Base-by-base conservation (phyloP, 1,140 invertebrate species). In the Thrips palmi region DNA sequence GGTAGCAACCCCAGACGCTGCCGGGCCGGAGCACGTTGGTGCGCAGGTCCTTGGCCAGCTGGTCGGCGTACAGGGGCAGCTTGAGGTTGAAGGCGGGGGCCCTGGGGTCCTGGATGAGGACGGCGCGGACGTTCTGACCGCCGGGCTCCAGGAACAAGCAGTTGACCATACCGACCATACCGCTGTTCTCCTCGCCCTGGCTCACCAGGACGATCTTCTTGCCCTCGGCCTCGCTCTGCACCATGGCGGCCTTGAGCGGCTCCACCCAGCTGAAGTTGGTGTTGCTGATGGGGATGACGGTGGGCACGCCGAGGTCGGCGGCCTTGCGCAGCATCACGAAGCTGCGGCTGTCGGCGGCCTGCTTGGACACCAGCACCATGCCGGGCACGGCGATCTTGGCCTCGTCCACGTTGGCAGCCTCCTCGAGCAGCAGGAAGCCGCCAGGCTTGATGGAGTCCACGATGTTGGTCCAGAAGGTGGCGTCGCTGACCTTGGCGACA, bases 141-240 rank as follows among this genome's bases (percentile, higher is more conserved):
- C 81, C 82, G 7, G 74, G 64, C 60, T 96, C 91, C 46, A 70
- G 68, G 47, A 77, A 74, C 27, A 97, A 61, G 54, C 92, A 97
- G 47, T 85, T 91, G 37, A 80, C 73, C 44, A 97, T 57, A 30
- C 92, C 92, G 32, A 93, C 58, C 18, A 89, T 64, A 37, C 92
- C 89, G 53, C 64, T 77, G 14, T 53, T 53, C 43, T 74, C 67
- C 50, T 78, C 70, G 0, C 64, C 65, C 52, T 77, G 65, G 33
- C 65, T 67, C n/a, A 80, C 68, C 5, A 86, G 53, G 50, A 85
- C 71, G 23, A 88, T 61, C 45, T 72, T 70, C 39, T 67, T 57
- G 18, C 56, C 54, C 46, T 65, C 63, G 33, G 48, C 57, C 44
- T 72, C 68, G 1, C 66, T 59, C 37, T 66, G 63, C 39, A 65